phyloP scores from a whole-genome alignment of 2,797 vertebrate genomes.

The Schizothorax lantsangensis region DNA sequence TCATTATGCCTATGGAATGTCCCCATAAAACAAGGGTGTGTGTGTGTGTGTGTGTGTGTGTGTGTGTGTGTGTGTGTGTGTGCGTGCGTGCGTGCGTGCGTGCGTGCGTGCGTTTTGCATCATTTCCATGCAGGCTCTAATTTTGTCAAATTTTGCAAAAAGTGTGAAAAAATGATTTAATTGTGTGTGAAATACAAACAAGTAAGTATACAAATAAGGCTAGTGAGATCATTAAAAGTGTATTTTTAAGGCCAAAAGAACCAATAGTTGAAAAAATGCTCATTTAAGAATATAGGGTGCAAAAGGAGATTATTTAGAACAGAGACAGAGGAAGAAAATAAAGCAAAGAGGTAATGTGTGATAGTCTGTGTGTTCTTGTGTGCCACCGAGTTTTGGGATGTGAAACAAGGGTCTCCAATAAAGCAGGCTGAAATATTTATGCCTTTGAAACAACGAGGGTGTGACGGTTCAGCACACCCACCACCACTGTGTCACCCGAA shows the following conservation, averaged over 20 bases:
- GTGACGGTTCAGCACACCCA: constrained; percentile 51
- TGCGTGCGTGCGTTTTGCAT: neutral
- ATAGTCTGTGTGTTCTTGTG: constrained; percentile 17
- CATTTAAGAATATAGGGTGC: neutral
- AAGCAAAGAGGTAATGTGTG: constrained; percentile 17
- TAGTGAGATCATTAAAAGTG: neutral
- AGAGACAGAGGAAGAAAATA: constrained; percentile 18
- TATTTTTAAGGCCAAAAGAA: neutral
- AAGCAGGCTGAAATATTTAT: constrained; percentile 83
- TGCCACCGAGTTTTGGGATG: constrained; percentile 69
- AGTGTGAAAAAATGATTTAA: neutral
- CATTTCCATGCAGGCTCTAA: neutral
- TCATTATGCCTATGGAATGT: neutral
- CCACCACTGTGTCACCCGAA: constrained; percentile 33
- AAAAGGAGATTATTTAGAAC: neutral
- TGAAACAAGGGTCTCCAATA: constrained; percentile 79
- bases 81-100: neutral
- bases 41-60: neutral
- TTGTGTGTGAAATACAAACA: neutral
- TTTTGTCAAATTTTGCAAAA: neutral
- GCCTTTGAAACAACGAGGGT: constrained; percentile 75
- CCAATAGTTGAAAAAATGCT: neutral
- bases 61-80: neutral
- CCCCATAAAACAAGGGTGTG: neutral
- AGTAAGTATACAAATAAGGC: neutral